phyloP scores from a whole-genome alignment of 2,797 vertebrate species.

The Mus caroli region DNA sequence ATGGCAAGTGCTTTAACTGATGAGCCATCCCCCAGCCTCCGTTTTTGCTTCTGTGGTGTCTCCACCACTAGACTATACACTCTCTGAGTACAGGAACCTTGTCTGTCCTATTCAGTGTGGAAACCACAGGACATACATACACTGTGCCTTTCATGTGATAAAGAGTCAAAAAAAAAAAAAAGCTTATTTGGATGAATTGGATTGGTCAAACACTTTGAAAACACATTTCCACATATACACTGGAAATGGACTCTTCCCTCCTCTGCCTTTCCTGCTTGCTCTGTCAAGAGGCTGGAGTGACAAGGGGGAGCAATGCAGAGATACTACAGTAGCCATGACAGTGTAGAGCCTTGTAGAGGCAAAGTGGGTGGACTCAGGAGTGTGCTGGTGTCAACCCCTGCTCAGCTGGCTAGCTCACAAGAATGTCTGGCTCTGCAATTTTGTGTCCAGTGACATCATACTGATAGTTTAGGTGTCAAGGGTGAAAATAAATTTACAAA shows the following conservation, averaged over 20 bases:
- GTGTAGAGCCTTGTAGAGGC: background rate
- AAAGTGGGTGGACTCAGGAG: background rate
- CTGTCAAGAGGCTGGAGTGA: background rate
- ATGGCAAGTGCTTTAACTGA: background rate
- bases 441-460: background rate
- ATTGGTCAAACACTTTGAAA: background rate
- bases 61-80: background rate
- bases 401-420: background rate
- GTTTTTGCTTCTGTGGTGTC: background rate
- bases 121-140: background rate
- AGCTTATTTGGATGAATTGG: background rate
- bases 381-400: background rate
- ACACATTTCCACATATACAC: background rate
- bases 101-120: background rate
- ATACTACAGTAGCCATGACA: background rate
- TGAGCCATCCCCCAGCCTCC: background rate
- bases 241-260: background rate
- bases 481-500: background rate
- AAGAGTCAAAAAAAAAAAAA: background rate
- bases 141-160: background rate
- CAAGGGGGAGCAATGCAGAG: background rate
- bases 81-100: background rate
- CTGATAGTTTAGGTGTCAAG: background rate
- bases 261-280: background rate
- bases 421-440: background rate